Conservation (phyloP, 2,888 invertebrate species). For the Odontothrips loti region DNA sequence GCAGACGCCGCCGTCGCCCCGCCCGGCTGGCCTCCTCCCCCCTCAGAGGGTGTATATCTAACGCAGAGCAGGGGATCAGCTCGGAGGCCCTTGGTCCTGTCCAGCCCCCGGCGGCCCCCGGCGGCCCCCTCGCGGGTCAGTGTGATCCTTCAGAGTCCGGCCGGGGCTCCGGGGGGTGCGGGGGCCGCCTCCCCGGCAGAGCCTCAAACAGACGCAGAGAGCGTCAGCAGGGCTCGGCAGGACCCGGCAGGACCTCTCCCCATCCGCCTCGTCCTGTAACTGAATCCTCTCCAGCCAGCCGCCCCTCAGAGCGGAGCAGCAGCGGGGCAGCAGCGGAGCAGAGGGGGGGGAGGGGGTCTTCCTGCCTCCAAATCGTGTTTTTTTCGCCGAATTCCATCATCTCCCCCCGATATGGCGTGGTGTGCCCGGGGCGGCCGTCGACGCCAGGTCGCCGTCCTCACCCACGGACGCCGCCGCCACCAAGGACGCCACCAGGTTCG, state of each 20-base stretch:
- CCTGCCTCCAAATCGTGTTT: neutral
- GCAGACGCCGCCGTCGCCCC: neutral
- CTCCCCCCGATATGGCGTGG: neutral
- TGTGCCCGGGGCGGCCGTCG: neutral
- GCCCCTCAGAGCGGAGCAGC: neutral
- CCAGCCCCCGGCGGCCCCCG: neutral
- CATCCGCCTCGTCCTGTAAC: neutral
- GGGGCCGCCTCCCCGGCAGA: neutral
- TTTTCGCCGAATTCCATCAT: neutral
- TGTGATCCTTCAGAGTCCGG: neutral
- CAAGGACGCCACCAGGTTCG: neutral
- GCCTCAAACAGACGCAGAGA: slow-evolving; percentile 4
- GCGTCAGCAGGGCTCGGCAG: neutral
- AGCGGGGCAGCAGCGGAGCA: too few relatives aligned
- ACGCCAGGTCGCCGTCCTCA: too few relatives aligned
- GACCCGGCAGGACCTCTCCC: neutral
- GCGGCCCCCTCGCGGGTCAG: neutral
- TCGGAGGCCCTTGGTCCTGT: neutral
- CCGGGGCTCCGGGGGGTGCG: neutral
- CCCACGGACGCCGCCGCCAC: neutral
- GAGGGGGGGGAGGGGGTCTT: too few relatives aligned
- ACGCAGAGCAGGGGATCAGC: neutral
- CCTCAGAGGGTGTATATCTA: too few relatives aligned
- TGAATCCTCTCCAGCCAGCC: neutral
- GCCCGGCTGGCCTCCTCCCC: neutral